Evolutionary conservation across 2,888 invertebrate genomes (phyloP).

Genomic region (Serripes groenlandicus): DNA sequence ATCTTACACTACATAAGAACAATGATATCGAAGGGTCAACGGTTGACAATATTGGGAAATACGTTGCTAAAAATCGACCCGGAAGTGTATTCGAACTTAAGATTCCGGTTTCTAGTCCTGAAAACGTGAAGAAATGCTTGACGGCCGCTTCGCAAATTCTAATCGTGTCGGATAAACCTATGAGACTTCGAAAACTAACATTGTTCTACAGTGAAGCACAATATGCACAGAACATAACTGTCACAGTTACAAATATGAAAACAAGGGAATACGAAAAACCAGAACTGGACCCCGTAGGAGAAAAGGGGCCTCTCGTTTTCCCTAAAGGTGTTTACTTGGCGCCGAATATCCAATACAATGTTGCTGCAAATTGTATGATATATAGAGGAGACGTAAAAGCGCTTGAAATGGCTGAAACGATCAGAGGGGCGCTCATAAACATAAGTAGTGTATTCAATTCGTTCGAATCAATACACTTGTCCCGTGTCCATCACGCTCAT

Average conservation of each 20-base stretch:
- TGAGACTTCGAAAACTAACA: slow-evolving; percentile 59
- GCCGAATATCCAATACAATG: slow-evolving; percentile 63
- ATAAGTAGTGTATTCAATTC: slow-evolving; percentile 65
- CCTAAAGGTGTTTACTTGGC: slow-evolving; percentile 55
- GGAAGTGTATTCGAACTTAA: slow-evolving; percentile 65
- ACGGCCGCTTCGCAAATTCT: slow-evolving; percentile 61
- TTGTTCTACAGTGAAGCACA: slow-evolving; percentile 57
- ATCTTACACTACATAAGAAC: slow-evolving; percentile 50
- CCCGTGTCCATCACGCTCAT: slow-evolving; percentile 51
- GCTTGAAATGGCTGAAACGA: slow-evolving; percentile 56
- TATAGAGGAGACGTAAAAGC: slow-evolving; percentile 64
- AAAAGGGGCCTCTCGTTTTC: slow-evolving; percentile 54
- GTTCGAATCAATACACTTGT: slow-evolving; percentile 59
- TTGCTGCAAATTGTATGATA: slow-evolving; percentile 59
- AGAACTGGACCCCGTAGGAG: slow-evolving; percentile 51
- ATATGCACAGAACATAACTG: slow-evolving; percentile 56
- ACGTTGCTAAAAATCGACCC: slow-evolving; percentile 61
- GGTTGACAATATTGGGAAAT: slow-evolving; percentile 59
- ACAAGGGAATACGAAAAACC: slow-evolving; percentile 53
- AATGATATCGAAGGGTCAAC: slow-evolving; percentile 34
- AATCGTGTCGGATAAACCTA: slow-evolving; percentile 61
- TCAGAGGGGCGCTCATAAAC: slow-evolving; percentile 57
- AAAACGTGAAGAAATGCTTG: slow-evolving; percentile 60
- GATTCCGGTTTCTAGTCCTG: slow-evolving; percentile 45
- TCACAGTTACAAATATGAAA: slow-evolving; percentile 64